Evolutionary conservation across 1,140 invertebrate species (phyloP), one percentile per base, ranked within the genome.

Genomic region (Macrobrachium rosenbergii): DNA sequence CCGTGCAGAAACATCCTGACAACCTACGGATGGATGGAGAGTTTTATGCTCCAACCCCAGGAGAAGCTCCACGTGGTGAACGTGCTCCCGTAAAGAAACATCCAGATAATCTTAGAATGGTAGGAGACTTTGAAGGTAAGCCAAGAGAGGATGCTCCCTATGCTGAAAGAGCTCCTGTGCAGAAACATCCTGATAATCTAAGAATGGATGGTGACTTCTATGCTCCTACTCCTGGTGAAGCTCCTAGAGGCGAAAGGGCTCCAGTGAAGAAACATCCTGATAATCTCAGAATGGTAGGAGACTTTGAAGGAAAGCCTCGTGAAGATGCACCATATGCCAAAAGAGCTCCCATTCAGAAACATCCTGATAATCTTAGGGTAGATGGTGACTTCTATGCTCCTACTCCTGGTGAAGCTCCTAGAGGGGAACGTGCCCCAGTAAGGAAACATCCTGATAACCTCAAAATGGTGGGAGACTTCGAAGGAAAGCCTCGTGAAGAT

Each of bases 301-400:
- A 84, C 75, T 84, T 84, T 37, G 73, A 84, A 69, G 83, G 83
- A 2, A 84, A 78, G 11, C 83, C 83, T 37, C 59, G 63, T 0
- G 83, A 84, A 67, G 83, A 78, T 52, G 83, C 83, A 28, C 83
- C 83, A 5, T 78, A 37, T 90, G 92, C 93, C 7, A 93, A 94
- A 90, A 91, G 92, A 89, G 92, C 92, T 90, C 90, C 92, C 60
- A 91, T 92, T 45, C 90, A 90, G 6, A 23, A 60, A n/a, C 45
- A 60, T 21, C 58, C 62, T 43, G 83, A 84, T 45, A 84, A 84
- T 23, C 75, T 84, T 0, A 11, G 45, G 0, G 78, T 84, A 73
- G 73, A 62, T 14, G 83, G 83, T 52, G 83, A 84, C n/a, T 84
- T 84, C 28, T 62, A 21, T 64, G 83, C 73, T 2, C 21, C 21